Conservation (phyloP, 2,797 vertebrate genomes). For the Anas capensis region DNA sequence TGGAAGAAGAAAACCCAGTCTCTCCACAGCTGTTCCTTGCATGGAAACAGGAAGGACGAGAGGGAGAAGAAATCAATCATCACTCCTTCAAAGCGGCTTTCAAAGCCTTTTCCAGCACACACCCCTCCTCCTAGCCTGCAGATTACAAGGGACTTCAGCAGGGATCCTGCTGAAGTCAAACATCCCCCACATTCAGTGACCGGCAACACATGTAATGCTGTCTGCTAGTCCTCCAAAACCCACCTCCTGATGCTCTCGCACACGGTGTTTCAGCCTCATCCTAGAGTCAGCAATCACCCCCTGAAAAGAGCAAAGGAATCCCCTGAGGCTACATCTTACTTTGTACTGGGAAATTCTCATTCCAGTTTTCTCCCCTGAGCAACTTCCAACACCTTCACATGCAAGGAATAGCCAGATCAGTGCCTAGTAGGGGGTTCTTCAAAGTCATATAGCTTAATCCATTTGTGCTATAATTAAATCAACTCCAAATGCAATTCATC, state of each 20-base stretch:
- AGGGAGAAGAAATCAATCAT: neutral
- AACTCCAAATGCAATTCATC: neutral
- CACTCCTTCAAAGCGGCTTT: neutral
- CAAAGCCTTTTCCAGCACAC: neutral
- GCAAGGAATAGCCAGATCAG: neutral
- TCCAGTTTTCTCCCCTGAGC: neutral
- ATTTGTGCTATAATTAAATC: neutral
- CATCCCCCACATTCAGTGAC: neutral
- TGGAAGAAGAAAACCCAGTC: neutral
- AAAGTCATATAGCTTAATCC: neutral
- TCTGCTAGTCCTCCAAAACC: neutral
- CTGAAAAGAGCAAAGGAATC: neutral
- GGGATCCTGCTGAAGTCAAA: neutral
- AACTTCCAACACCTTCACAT: too few relatives aligned
- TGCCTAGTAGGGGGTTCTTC: neutral
- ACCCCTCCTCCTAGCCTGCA: neutral
- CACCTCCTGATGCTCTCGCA: neutral
- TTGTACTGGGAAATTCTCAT: neutral
- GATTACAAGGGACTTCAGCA: neutral
- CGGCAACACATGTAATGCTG: neutral
- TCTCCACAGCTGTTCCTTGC: neutral
- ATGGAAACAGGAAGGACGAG: neutral
- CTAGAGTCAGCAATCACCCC: neutral
- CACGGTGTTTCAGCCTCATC: neutral
- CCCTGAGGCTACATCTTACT: neutral